Conservation (phyloP, 2,888 invertebrate species). For the Elysia crispata region DNA sequence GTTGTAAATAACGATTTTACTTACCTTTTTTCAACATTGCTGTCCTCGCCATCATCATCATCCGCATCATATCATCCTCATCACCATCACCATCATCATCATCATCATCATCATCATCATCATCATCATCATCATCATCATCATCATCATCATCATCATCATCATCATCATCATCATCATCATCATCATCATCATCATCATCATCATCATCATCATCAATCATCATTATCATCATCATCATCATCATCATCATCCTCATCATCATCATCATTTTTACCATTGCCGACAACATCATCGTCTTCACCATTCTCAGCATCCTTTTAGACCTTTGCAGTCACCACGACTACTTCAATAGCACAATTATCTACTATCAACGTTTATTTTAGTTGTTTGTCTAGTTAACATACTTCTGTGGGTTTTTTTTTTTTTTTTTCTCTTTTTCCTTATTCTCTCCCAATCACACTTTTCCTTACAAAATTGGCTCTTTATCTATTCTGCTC, state of each 20-base stretch:
- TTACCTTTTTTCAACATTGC: background rate
- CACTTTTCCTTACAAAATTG: background rate
- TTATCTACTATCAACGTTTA: too few species aligned
- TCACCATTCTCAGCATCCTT: conserved; percentile 12
- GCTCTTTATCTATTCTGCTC: background rate
- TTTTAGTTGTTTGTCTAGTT: too few species aligned
- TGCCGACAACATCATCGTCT: background rate
- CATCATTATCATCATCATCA: too few species aligned
- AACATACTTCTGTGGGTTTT: too few species aligned
- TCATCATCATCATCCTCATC: too few species aligned
- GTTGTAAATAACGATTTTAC: background rate
- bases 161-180: conserved; percentile 36
- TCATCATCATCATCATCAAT: too few species aligned
- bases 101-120: background rate
- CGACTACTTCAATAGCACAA: too few species aligned
- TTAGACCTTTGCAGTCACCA: too few species aligned
- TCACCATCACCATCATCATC: background rate
- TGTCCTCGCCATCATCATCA: background rate
- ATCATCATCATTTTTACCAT: too few species aligned
- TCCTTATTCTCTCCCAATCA: background rate
- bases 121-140: background rate
- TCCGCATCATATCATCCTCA: too few species aligned
- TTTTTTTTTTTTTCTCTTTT: too few species aligned
- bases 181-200: conserved; percentile 37
- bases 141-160: background rate